phyloP scores from a whole-genome alignment of 2,888 invertebrate genomes.

The Alloplasta piceator region DNA sequence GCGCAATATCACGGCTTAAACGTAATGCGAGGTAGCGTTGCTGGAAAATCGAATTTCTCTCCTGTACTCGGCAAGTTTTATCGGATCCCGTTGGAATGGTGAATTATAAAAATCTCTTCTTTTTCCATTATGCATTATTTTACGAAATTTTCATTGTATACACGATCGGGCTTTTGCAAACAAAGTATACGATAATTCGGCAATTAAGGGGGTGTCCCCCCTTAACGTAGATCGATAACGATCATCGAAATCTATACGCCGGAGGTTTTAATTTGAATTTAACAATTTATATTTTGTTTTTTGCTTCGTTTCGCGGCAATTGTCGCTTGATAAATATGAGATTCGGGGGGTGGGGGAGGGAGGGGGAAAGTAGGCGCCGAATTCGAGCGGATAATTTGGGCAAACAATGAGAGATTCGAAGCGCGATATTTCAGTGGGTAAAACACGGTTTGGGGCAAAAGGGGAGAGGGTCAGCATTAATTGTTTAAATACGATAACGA shows the following conservation, averaged over 20 bases:
- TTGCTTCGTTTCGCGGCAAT: slow-evolving; percentile 11
- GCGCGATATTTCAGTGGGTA: slow-evolving; percentile 25
- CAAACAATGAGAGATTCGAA: slow-evolving; percentile 55
- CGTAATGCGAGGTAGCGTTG: slow-evolving; percentile 10
- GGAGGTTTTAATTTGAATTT: neutral
- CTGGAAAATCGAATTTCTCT: slow-evolving; percentile 39
- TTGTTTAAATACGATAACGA: slow-evolving; percentile 65
- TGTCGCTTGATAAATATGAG: slow-evolving; percentile 32
- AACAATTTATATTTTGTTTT: slow-evolving; percentile 7
- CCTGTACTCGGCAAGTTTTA: neutral
- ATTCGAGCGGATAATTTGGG: slow-evolving; percentile 40
- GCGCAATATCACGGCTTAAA: slow-evolving; percentile 21
- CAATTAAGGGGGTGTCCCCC: too few species aligned
- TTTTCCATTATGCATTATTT: too few species aligned
- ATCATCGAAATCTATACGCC: too few species aligned
- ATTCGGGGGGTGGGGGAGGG: neutral
- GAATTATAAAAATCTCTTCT: too few species aligned
- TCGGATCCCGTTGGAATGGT: too few species aligned
- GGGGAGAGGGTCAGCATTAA: slow-evolving; percentile 47
- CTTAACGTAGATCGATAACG: too few species aligned
- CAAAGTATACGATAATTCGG: too few species aligned
- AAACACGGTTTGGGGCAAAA: neutral
- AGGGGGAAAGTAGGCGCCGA: neutral
- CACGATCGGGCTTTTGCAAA: too few species aligned
- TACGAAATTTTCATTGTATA: too few species aligned